phyloP scores from a whole-genome alignment of 2,888 invertebrate species.

The Stenolophus ochropezus region DNA sequence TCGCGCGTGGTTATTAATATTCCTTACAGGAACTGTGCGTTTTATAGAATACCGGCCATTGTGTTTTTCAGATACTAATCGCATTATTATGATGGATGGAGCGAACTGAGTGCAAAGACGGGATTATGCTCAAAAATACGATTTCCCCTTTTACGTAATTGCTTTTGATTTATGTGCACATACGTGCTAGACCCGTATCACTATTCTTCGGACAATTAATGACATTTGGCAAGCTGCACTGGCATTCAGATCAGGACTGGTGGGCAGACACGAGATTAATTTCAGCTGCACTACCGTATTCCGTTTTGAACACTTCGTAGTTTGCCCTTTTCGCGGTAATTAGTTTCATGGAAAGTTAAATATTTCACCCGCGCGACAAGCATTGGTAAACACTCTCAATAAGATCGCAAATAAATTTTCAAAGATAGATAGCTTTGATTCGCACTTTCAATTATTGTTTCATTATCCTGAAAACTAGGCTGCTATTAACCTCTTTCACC shows the following conservation, averaged over 20 bases:
- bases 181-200: slow-evolving; percentile 39
- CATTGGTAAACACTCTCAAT: background rate
- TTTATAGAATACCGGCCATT: slow-evolving; percentile 56
- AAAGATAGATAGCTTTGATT: background rate
- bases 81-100: slow-evolving; percentile 58
- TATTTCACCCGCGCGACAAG: background rate
- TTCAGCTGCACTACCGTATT: slow-evolving; percentile 27
- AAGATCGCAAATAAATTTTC: background rate
- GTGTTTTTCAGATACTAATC: slow-evolving; percentile 57
- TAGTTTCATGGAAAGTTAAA: background rate
- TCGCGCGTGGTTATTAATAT: slow-evolving; percentile 42
- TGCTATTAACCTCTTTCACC: background rate
- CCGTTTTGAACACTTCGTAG: slow-evolving; percentile 13
- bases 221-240: slow-evolving; percentile 29
- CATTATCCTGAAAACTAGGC: background rate
- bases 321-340: background rate
- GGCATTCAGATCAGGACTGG: background rate
- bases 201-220: slow-evolving; percentile 33
- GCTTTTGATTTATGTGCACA: slow-evolving; percentile 55
- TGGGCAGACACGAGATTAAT: slow-evolving; percentile 29
- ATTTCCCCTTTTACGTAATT: slow-evolving; percentile 60
- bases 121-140: slow-evolving; percentile 58
- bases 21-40: slow-evolving; percentile 28
- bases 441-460: background rate
- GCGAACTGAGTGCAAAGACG: slow-evolving; percentile 45